Conservation (phyloP, 2,888 invertebrate genomes). For the Eilema depressum region DNA sequence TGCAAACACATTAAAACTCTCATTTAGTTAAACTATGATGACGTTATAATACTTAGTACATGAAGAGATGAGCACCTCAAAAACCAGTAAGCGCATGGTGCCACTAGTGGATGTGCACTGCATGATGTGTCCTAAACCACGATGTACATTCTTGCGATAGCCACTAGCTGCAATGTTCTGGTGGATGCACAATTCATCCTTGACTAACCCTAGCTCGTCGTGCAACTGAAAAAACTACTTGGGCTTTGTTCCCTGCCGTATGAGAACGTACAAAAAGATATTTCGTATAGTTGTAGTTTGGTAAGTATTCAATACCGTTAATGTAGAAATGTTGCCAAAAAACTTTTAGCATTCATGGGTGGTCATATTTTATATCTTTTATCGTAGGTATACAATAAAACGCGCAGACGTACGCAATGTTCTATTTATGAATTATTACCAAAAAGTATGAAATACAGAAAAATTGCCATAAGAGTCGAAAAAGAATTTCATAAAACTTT, state of each 20-base stretch:
- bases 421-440: not conserved
- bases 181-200: no score
- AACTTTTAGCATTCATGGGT: not conserved
- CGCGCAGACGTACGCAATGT: not conserved
- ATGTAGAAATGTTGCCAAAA: not conserved
- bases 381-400: not conserved
- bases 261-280: not conserved
- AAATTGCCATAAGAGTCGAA: not conserved
- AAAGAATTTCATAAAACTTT: not conserved
- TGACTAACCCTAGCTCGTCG: not conserved
- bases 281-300: not conserved
- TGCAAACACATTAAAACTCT: no score
- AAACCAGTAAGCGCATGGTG: not conserved
- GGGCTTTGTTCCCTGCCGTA: not conserved
- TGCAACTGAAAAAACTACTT: not conserved
- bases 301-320: not conserved
- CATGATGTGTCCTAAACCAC: no score
- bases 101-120: no score
- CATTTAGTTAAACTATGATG: no score
- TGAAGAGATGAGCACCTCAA: not conserved
- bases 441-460: not conserved
- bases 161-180: no score
- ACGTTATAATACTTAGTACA: not conserved
- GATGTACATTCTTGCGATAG: no score
- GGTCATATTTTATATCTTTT: conserved; percentile 1